Conservation (phyloP, 2,797 vertebrate species). For the Melanotaenia parkinsoni region DNA sequence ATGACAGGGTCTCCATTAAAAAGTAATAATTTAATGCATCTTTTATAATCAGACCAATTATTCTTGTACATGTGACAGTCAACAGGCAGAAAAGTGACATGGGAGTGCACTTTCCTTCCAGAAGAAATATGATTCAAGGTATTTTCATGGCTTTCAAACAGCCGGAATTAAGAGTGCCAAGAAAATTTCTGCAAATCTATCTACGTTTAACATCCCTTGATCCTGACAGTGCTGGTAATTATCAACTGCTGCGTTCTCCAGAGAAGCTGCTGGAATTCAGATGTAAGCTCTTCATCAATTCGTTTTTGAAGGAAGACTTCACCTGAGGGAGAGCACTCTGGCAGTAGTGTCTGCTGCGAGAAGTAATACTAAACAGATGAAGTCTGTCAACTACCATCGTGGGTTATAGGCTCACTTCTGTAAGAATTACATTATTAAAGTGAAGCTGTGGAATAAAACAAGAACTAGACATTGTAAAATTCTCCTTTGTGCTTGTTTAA, state of each 20-base stretch:
- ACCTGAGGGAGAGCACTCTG: conserved; percentile 14
- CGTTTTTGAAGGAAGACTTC: conserved; percentile 10
- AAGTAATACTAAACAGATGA: conserved; percentile 44
- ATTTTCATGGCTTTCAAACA: conserved; percentile 30
- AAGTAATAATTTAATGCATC: conserved; percentile 18
- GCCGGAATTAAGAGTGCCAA: conserved; percentile 32
- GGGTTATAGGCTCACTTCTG: conserved; percentile 25
- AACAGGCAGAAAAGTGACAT: not conserved
- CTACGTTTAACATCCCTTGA: conserved; percentile 5
- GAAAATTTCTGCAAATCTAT: conserved; percentile 10
- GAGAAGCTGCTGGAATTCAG: conserved; percentile 22
- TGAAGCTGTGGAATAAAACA: not conserved
- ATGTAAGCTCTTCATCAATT: conserved; percentile 13
- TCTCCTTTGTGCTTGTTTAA: not conserved
- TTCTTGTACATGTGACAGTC: conserved; percentile 8
- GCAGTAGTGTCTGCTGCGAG: conserved; percentile 4
- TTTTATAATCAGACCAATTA: conserved; percentile 22
- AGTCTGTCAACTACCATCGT: conserved; percentile 14
- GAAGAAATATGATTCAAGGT: conserved; percentile 21
- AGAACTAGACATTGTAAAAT: not conserved
- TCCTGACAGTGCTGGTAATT: conserved; percentile 17
- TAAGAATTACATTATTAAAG: conserved; percentile 4
- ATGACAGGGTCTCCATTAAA: conserved; percentile 35
- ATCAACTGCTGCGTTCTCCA: conserved; percentile 6
- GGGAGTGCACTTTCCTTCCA: conserved; percentile 1